These are phyloP conservation scores for Caenorhabditis auriculariae DNA, from an alignment of 2,888 invertebrate genomes.

Conservation along the genomic window DNA sequence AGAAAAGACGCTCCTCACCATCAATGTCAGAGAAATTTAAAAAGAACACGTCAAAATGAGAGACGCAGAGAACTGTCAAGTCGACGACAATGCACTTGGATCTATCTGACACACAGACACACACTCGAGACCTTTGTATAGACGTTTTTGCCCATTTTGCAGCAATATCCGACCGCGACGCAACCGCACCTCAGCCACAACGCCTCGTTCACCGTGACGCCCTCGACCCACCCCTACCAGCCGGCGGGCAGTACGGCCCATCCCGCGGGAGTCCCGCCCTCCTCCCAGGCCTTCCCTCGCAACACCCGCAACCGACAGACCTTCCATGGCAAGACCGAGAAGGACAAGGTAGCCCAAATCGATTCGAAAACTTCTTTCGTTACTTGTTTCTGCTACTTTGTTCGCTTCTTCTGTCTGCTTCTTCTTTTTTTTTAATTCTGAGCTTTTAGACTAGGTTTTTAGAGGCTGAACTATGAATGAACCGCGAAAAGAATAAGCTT, in stretches of 20 bases:
- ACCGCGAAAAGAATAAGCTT: no score
- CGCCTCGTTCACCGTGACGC: slow-evolving; percentile 27
- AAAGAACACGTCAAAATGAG: no score
- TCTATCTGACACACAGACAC: no score
- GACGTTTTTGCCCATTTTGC: background rate
- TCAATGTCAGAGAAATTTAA: no score
- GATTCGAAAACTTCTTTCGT: slow-evolving; percentile 10
- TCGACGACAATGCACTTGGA: no score
- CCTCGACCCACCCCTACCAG: slow-evolving; percentile 28
- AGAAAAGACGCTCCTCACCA: no score
- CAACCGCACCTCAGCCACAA: slow-evolving; percentile 1
- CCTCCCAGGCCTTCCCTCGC: slow-evolving; percentile 50
- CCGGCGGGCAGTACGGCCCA: slow-evolving; percentile 11
- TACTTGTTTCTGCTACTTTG: slow-evolving; percentile 4
- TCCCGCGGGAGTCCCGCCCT: slow-evolving; percentile 6
- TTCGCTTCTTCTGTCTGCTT: slow-evolving; percentile 5
- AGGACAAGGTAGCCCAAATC: slow-evolving; percentile 55
- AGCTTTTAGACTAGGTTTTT: slow-evolving; percentile 5
- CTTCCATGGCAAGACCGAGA: slow-evolving; percentile 63
- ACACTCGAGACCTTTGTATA: no score
- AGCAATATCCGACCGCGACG: slow-evolving; percentile 6
- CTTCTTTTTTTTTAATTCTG: slow-evolving; percentile 6
- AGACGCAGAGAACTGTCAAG: no score
- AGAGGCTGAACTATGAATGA: no score
- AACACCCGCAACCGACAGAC: slow-evolving; percentile 61